Evolutionary conservation across 2,888 invertebrate genomes (phyloP).

Genomic region (Scrobipalpa atriplicella): DNA sequence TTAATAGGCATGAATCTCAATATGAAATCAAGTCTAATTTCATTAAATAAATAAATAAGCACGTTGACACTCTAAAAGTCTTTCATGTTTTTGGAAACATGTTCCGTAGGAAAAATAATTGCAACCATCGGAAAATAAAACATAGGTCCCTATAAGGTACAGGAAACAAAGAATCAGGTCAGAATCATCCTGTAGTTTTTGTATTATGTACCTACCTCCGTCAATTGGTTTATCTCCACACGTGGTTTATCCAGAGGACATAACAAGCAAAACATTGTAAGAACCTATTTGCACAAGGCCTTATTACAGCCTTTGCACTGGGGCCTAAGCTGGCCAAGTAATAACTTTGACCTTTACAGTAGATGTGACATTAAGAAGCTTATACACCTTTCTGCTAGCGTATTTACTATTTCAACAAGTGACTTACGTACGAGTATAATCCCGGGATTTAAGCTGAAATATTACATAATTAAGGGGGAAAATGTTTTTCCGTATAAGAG

Average conservation of each 20-base stretch:
- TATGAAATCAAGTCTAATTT: no score
- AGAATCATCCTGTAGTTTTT: no score
- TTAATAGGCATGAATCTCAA: no score
- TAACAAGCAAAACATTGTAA: conserved; percentile 6
- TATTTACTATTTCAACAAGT: conserved; percentile 4
- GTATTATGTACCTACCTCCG: no score
- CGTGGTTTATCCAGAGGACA: neutral
- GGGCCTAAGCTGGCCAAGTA: conserved; percentile 9
- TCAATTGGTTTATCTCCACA: no score
- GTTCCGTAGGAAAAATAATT: no score
- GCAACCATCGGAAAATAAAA: no score
- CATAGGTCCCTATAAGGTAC: no score
- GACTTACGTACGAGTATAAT: neutral
- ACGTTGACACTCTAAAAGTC: no score
- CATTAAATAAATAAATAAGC: no score
- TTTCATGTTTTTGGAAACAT: no score
- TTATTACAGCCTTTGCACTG: neutral
- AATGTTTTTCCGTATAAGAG: neutral
- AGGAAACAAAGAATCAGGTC: no score
- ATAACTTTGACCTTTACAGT: conserved; percentile 24
- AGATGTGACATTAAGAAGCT: conserved; percentile 21
- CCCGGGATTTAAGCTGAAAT: neutral
- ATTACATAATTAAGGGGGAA: neutral
- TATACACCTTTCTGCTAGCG: neutral
- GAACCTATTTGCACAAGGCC: conserved; percentile 3